phyloP scores from a whole-genome alignment of 2,113 vertebrate species.

The Embiotoca jacksoni region DNA sequence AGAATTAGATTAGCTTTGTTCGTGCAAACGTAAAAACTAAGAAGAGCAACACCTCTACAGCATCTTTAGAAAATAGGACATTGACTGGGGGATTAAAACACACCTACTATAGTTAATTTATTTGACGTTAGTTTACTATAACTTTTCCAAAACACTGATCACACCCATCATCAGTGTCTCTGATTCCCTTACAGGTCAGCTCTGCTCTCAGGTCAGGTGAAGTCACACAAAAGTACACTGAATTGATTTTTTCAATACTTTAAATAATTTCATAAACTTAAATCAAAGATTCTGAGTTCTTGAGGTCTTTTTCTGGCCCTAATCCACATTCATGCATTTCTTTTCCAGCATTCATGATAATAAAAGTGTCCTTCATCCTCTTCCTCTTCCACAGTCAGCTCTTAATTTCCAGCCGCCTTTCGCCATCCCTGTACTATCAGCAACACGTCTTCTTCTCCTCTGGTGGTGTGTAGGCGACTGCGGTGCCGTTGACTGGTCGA shows the following conservation, averaged over 20 bases:
- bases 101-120: not conserved
- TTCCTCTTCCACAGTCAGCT: not conserved
- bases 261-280: not conserved
- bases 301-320: not conserved
- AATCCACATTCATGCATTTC: not conserved
- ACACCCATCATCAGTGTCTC: not conserved
- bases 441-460: constrained; percentile 78
- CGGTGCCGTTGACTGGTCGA: constrained; percentile 32
- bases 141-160: constrained; percentile 42
- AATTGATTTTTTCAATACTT: constrained; percentile 25
- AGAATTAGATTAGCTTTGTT: too few relatives aligned
- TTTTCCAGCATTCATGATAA: not conserved
- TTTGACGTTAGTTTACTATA: not conserved
- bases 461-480: constrained; percentile 11
- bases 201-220: not conserved
- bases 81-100: not conserved
- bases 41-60: not conserved
- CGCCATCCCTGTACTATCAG: constrained; percentile 23
- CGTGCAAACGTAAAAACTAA: not conserved
- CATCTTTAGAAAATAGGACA: not conserved
- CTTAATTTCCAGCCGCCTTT: not conserved
- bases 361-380: not conserved
- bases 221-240: constrained; percentile 17
- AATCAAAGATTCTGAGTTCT: not conserved
- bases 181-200: not conserved